Evolutionary conservation across 2,888 invertebrate species (phyloP).

Genomic region (Andrena marginata): DNA sequence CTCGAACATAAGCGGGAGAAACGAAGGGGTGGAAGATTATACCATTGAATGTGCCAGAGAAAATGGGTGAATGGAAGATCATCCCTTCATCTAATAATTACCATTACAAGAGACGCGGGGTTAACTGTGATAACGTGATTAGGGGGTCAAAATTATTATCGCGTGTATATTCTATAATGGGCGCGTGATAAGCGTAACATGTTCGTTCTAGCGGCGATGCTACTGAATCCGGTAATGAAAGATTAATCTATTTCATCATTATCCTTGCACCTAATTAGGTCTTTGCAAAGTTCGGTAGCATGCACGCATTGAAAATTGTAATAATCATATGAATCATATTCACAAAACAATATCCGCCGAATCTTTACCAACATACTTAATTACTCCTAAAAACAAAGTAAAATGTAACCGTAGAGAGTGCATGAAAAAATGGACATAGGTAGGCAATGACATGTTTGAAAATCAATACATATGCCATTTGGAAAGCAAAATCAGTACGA

Average conservation of each 20-base stretch:
- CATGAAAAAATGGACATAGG: no score
- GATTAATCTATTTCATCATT: slow-evolving; percentile 25
- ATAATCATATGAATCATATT: slow-evolving; percentile 10
- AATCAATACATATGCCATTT: no score
- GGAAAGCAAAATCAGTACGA: no score
- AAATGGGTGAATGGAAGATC: slow-evolving; percentile 4
- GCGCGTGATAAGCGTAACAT: slow-evolving; percentile 47
- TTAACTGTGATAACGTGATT: slow-evolving; percentile 37
- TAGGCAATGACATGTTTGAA: no score
- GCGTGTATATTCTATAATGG: slow-evolving; percentile 28
- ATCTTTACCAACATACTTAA: not conserved
- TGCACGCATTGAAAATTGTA: slow-evolving; percentile 14
- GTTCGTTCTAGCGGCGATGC: slow-evolving; percentile 26
- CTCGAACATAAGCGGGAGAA: not conserved
- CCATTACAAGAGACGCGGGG: slow-evolving; percentile 18
- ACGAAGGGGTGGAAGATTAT: not conserved
- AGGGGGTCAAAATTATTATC: slow-evolving; percentile 35
- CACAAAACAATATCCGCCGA: not conserved
- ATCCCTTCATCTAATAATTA: slow-evolving; percentile 24
- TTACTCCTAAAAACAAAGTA: not conserved
- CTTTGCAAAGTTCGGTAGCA: not conserved
- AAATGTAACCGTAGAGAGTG: not conserved
- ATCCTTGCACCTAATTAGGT: slow-evolving; percentile 29
- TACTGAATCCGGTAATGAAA: slow-evolving; percentile 27
- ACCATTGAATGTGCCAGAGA: not conserved